phyloP scores from a whole-genome alignment of 2,113 vertebrate species.

The Strigops habroptila region DNA sequence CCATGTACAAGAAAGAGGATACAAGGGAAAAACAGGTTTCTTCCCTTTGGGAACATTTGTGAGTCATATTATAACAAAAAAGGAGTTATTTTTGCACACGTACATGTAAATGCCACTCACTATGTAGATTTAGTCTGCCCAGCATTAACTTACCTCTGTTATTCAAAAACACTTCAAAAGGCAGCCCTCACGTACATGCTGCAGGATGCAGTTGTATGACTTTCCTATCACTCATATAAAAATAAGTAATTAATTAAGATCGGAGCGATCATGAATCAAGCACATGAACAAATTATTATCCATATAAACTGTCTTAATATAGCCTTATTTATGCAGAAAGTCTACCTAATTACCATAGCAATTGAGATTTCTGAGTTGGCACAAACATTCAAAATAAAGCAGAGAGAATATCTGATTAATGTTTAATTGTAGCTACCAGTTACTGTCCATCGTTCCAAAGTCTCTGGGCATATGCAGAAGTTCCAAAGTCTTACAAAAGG shows the following conservation, averaged over 20 bases:
- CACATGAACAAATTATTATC: background rate
- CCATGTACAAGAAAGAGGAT: background rate
- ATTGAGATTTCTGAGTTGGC: conserved; percentile 15
- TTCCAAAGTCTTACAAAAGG: background rate
- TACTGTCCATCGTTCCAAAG: background rate
- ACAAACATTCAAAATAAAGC: conserved; percentile 11
- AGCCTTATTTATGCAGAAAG: conserved; percentile 10
- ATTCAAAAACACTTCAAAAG: background rate
- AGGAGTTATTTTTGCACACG: background rate
- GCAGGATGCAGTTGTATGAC: background rate
- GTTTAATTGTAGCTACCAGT: background rate
- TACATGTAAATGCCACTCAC: background rate
- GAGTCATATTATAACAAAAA: conserved; percentile 11
- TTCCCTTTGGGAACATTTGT: conserved; percentile 1
- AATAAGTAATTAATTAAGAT: conserved; percentile 30
- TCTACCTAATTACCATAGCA: background rate
- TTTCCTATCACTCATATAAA: background rate
- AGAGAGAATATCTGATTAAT: background rate
- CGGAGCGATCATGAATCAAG: background rate
- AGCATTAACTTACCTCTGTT: background rate
- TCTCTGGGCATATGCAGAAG: background rate
- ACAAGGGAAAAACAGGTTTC: background rate
- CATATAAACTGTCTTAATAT: background rate
- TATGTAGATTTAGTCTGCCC: conserved; percentile 23
- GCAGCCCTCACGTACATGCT: background rate